phyloP scores from a whole-genome alignment of 2,888 invertebrate genomes.

The Frankliniella fusca region DNA sequence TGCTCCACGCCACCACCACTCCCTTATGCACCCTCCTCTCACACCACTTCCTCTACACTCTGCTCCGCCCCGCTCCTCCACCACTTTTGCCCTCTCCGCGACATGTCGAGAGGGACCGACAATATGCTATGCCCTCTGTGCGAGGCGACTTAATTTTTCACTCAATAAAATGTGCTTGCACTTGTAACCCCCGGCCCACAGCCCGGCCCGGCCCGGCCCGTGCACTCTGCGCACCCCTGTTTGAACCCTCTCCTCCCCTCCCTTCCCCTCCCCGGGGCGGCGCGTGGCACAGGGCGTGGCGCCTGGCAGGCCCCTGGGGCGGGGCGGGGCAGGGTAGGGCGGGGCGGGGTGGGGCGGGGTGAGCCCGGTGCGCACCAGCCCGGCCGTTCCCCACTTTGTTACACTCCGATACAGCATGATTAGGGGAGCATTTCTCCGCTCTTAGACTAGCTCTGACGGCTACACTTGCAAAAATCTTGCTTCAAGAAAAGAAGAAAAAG shows the following conservation, averaged over 20 bases:
- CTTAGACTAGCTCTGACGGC: background rate
- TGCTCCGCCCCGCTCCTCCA: background rate
- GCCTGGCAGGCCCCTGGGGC: no score
- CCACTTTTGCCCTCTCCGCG: background rate
- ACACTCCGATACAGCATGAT: background rate
- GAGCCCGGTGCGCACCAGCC: background rate
- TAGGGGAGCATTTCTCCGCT: slow-evolving; percentile 8
- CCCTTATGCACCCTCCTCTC: background rate
- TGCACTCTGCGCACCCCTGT: background rate
- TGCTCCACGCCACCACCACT: background rate
- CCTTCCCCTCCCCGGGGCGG: background rate
- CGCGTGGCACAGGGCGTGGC: no score
- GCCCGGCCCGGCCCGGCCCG: background rate
- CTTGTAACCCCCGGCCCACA: background rate
- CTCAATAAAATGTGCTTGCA: slow-evolving; percentile 10
- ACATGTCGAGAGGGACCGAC: background rate
- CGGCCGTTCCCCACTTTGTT: background rate
- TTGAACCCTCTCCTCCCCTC: background rate
- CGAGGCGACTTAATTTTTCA: slow-evolving; percentile 22
- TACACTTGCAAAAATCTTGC: no score
- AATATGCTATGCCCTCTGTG: background rate
- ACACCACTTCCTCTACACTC: background rate
- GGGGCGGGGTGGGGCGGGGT: no score
- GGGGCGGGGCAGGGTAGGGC: no score
- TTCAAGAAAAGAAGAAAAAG: no score